Evolutionary conservation across 2,113 vertebrate genomes (phyloP).

Genomic region (Benitochromis conjunctus): DNA sequence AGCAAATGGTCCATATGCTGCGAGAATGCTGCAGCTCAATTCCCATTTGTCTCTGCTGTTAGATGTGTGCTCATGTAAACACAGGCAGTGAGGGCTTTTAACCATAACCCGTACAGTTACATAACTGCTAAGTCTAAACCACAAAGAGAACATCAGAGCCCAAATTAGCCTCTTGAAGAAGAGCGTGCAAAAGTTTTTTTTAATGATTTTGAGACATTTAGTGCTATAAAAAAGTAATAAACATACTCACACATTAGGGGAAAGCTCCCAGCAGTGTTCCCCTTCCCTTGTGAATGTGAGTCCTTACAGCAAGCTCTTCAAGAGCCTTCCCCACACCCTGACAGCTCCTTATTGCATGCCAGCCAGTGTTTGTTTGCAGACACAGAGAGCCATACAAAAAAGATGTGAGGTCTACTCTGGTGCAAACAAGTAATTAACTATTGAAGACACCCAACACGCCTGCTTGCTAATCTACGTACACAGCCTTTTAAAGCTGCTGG

Average conservation of each 20-base stretch:
- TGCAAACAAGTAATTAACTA: conserved; percentile 71
- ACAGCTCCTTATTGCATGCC: conserved; percentile 17
- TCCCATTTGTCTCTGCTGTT: not conserved
- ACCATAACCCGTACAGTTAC: not conserved
- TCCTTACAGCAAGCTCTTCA: not conserved
- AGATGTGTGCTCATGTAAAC: not conserved
- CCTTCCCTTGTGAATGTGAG: conserved; percentile 11
- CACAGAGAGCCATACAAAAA: conserved; percentile 11
- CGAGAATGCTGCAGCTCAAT: not conserved
- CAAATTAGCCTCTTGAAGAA: not conserved
- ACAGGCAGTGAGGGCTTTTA: not conserved
- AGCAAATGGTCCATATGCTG: not conserved
- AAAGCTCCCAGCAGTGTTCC: not conserved
- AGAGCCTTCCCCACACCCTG: conserved; percentile 9
- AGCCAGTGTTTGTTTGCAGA: conserved; percentile 49
- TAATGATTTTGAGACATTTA: not conserved
- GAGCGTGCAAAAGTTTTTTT: not conserved
- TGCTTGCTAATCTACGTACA: conserved; percentile 54
- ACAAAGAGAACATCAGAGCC: not conserved
- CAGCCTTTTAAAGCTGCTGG: conserved; percentile 43
- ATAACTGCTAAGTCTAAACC: not conserved
- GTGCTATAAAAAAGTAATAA: not conserved
- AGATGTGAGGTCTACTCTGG: conserved; percentile 35
- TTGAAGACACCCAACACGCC: conserved; percentile 58
- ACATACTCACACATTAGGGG: not conserved